These are phyloP conservation scores for Coenonympha glycerion DNA, from an alignment of 2,888 invertebrate genomes.

Conservation along the genomic window DNA sequence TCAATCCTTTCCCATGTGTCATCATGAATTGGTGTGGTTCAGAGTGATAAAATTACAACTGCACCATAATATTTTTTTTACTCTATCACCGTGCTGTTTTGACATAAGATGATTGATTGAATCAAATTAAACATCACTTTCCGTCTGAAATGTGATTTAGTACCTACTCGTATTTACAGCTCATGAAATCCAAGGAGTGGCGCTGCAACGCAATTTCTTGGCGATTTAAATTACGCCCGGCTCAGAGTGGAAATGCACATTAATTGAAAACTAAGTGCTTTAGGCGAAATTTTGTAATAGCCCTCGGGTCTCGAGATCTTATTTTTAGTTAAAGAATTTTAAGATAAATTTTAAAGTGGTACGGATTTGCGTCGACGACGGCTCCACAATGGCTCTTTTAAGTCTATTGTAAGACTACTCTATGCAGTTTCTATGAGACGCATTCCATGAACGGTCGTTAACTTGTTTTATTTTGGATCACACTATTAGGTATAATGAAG, in stretches of 20 bases:
- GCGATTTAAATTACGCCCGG: conserved; percentile 17
- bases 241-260: conserved; percentile 12
- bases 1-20: too few species aligned
- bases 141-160: conserved; percentile 1
- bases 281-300: conserved; percentile 7
- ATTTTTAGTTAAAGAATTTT: background rate
- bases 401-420: conserved; percentile 40
- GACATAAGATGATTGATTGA: too few species aligned
- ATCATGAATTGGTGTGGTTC: too few species aligned
- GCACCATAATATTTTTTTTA: too few species aligned
- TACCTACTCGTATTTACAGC: too few species aligned
- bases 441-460: conserved; percentile 27
- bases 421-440: conserved; percentile 27
- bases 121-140: background rate
- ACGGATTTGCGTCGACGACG: conserved; percentile 25
- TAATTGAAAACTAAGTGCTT: conserved; percentile 16
- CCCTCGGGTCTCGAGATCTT: conserved; percentile 1
- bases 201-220: conserved; percentile 12
- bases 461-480: conserved; percentile 23
- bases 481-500: background rate
- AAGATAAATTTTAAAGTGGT: too few species aligned
- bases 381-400: conserved; percentile 52
- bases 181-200: conserved; percentile 12
- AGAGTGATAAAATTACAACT: too few species aligned
- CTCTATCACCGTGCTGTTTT: too few species aligned